Base-by-base conservation (phyloP, 2,113 vertebrate species). In the Ptilorrhoa leucosticta region DNA sequence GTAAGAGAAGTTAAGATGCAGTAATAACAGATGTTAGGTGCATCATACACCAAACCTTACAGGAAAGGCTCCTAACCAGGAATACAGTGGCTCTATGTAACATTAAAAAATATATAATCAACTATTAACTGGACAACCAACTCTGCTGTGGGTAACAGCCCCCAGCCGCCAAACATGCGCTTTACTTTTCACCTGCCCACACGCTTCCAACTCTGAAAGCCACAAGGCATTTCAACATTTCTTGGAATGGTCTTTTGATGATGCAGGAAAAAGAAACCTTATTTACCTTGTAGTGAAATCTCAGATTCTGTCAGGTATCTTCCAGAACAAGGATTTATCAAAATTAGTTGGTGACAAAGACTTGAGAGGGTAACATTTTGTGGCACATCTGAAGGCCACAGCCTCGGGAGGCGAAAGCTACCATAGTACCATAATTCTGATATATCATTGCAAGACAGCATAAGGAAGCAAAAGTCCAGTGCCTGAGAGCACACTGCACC, bases 131-230 rank as follows among this genome's bases (percentile, higher is more conserved):
- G 40, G 35, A 69, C 33, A 50, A 35, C 44, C 14, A 73, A 24
- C 13, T 14, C 35, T 54, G 14, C 40, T 45, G 35, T 33, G 35
- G 37, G 26, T 27, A 86, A 40, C 9, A 53, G 26, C 21, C 45
- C 70, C 60, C 37, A 82, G 53, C 24, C 78, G 48, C 31, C 83
- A 80, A 40, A 45, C 12, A 37, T 0, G 2, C 0, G 0, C 31
- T 69, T 44, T 4, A 31, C 11, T 86, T 37, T 51, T 33, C 44
- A 50, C 22, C 72, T 45, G 24, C 57, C 19, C n/a, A 76, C 35
- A 30, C 0, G 0, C 22, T 61, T 90, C 31, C 39, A 40, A 18
- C 12, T 44, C 47, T 21, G 45, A 90, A 96, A 88, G 53, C 13
- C 53, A 37, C 0, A 0, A 76, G 7, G 7, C 28, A 47, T 13